Conservation (phyloP, 2,888 invertebrate species). For the Bembecia ichneumoniformis region DNA sequence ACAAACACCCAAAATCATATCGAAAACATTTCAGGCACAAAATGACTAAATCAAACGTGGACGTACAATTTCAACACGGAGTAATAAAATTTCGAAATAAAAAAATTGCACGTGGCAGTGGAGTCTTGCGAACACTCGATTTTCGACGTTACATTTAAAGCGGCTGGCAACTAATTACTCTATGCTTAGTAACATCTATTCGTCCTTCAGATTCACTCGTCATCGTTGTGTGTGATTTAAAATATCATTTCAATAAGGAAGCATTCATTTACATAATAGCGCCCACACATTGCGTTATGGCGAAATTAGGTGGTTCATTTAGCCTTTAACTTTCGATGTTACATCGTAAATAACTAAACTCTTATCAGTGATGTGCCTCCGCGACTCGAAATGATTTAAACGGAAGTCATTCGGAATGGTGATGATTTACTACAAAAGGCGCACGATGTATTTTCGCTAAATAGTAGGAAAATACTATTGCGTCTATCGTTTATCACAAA, state of each 20-base stretch:
- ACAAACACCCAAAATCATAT: conserved; percentile 32
- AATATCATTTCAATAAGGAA: conserved; percentile 11
- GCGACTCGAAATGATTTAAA: no score
- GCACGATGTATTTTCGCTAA: no score
- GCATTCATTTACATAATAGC: not conserved
- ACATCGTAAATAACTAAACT: no score
- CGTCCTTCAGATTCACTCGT: conserved; percentile 42
- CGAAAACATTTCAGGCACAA: conserved; percentile 36
- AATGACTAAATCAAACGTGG: conserved; percentile 52
- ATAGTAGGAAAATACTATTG: no score
- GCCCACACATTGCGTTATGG: no score
- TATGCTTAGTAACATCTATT: conserved; percentile 58
- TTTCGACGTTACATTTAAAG: conserved; percentile 56
- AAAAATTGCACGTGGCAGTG: conserved; percentile 69
- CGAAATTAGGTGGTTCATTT: no score
- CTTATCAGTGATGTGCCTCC: no score
- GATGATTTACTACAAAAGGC: no score
- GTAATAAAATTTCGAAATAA: conserved; percentile 50
- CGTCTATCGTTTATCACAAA: no score
- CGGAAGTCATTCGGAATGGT: no score
- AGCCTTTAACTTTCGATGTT: no score
- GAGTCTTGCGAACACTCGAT: conserved; percentile 61
- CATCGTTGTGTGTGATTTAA: conserved; percentile 13
- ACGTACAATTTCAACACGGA: conserved; percentile 41
- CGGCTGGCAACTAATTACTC: conserved; percentile 70